These are phyloP conservation scores for Mythimna lalbum DNA, from an alignment of 2,888 invertebrate genomes.

Conservation along the genomic window DNA sequence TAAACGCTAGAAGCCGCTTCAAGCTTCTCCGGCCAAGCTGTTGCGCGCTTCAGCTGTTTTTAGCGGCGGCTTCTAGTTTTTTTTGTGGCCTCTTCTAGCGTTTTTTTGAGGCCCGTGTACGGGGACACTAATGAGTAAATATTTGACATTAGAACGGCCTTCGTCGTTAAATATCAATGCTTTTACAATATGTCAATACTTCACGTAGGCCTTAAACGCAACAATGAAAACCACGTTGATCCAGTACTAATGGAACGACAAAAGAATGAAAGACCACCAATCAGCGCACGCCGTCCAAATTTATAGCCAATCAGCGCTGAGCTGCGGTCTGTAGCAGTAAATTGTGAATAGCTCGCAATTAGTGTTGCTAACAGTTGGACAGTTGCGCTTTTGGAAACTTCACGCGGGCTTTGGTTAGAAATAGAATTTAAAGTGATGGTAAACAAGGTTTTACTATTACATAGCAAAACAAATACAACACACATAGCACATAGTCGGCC, in stretches of 20 bases:
- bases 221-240: conserved; percentile 53
- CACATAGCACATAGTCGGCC: no score
- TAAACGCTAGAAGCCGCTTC: no score
- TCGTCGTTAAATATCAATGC: not conserved
- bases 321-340: conserved; percentile 70
- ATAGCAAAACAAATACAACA: no score
- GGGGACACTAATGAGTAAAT: no score
- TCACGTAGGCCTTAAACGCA: conserved; percentile 1
- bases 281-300: conserved; percentile 72
- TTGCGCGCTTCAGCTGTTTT: no score
- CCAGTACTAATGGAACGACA: conserved; percentile 59
- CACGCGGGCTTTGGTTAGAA: conserved; percentile 38
- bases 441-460: not conserved
- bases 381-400: conserved; percentile 59
- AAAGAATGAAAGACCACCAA: conserved; percentile 74
- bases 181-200: no score
- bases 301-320: conserved; percentile 81
- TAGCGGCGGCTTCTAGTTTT: no score
- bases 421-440: not conserved
- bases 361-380: conserved; percentile 66
- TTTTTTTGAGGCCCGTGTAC: no score
- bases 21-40: no score
- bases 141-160: conserved; percentile 15
- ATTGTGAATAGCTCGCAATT: conserved; percentile 79
- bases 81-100: no score